phyloP scores from a whole-genome alignment of 1,140 invertebrate species.

The Chymomyza costata region DNA sequence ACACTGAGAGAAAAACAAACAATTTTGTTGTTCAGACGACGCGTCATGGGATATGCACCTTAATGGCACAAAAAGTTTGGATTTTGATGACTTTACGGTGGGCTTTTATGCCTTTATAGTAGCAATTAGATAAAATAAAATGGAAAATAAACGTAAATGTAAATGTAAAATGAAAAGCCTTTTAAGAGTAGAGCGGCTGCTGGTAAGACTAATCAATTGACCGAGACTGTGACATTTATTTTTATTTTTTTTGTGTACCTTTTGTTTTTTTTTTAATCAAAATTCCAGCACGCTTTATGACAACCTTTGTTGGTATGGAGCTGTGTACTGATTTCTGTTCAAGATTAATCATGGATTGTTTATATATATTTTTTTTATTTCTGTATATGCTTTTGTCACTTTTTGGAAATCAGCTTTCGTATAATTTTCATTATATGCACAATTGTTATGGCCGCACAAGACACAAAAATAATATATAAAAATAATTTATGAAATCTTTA shows the following conservation, averaged over 20 bases:
- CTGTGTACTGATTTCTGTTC: slow-evolving; percentile 35
- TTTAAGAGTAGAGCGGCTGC: too few species aligned
- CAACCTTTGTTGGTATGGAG: slow-evolving; percentile 19
- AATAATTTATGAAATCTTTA: slow-evolving; percentile 57
- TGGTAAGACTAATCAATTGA: too few species aligned
- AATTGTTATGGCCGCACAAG: slow-evolving; percentile 33
- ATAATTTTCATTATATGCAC: slow-evolving; percentile 51
- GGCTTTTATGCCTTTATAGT: slow-evolving; percentile 50
- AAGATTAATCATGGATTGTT: slow-evolving; percentile 41
- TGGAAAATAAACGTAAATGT: too few species aligned
- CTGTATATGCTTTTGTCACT: slow-evolving; percentile 18
- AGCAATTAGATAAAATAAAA: too few species aligned
- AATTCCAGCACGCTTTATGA: slow-evolving; percentile 71
- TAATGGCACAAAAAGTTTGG: slow-evolving; percentile 1
- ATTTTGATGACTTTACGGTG: slow-evolving; percentile 54
- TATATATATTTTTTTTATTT: not conserved
- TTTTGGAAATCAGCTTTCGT: slow-evolving; percentile 67
- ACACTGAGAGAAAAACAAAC: slow-evolving; percentile 61
- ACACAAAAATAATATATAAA: slow-evolving; percentile 52
- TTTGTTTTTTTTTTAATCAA: slow-evolving; percentile 43
- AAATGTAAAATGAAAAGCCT: too few species aligned
- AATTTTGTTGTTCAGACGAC: slow-evolving; percentile 42
- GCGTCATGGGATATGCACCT: too few species aligned
- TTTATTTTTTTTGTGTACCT: slow-evolving; percentile 2
- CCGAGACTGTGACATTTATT: too few species aligned